Evolutionary conservation across 2,113 vertebrate genomes (phyloP).

Genomic region (Pardalotus punctatus): DNA sequence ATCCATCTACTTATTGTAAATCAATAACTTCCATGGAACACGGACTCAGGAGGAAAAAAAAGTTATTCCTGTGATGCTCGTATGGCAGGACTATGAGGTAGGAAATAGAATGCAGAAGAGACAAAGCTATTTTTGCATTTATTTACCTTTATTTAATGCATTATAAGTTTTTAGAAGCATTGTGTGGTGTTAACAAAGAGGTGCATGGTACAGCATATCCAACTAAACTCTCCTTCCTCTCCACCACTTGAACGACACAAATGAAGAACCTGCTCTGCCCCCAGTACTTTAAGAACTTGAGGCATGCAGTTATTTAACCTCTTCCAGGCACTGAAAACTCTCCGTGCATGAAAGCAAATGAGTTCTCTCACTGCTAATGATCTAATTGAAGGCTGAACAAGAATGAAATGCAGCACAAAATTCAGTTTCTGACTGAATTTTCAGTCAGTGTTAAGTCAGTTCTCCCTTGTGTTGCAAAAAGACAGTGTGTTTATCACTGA

Average conservation of each 20-base stretch:
- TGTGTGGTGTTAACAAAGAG: background rate
- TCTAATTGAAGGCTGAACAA: background rate
- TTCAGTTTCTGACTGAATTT: background rate
- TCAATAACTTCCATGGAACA: background rate
- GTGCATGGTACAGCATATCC: background rate
- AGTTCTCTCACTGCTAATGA: background rate
- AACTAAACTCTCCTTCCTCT: background rate
- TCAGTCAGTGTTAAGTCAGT: background rate
- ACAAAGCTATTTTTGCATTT: background rate
- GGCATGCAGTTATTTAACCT: background rate
- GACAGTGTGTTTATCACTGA: background rate
- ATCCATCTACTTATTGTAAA: background rate
- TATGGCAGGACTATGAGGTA: background rate
- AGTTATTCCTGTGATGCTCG: background rate
- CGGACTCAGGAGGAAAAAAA: background rate
- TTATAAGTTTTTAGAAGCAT: background rate
- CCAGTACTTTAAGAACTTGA: background rate
- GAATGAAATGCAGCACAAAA: background rate
- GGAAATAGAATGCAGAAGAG: background rate
- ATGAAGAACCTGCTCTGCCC: background rate
- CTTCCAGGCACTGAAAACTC: background rate
- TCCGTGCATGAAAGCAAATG: background rate
- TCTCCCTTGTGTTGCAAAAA: background rate
- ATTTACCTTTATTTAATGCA: background rate
- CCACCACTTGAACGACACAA: background rate